Evolutionary conservation across 2,113 vertebrate species (phyloP).

Genomic region (Athene cunicularia): DNA sequence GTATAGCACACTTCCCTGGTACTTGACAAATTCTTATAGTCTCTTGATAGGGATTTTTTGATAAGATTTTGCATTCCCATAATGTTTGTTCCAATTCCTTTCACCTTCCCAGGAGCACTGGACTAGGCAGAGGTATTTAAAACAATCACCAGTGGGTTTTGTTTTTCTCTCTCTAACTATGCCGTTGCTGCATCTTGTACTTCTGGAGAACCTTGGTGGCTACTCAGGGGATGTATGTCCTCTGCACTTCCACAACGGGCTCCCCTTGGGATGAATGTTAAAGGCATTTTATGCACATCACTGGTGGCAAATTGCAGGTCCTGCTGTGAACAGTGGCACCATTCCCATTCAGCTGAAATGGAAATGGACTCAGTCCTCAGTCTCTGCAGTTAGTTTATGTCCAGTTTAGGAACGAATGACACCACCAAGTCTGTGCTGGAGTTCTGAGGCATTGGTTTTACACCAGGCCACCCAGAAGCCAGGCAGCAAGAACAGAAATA

Average conservation of each 20-base stretch:
- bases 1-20: not conserved
- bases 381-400: not conserved
- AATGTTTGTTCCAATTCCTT: not conserved
- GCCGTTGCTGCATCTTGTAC: not conserved
- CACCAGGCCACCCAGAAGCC: not conserved
- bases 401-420: not conserved
- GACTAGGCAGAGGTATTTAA: not conserved
- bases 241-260: rapidly evolving
- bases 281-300: not conserved
- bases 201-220: not conserved
- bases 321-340: not conserved
- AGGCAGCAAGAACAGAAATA: not conserved
- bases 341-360: not conserved
- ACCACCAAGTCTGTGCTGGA: not conserved
- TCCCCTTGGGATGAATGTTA: not conserved
- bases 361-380: not conserved
- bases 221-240: rapidly evolving
- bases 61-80: not conserved
- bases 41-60: not conserved
- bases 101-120: not conserved
- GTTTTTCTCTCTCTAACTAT: not conserved
- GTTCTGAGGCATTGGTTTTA: not conserved
- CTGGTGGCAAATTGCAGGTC: not conserved
- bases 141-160: not conserved
- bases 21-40: not conserved